Evolutionary conservation across 1,140 invertebrate genomes (phyloP).

Genomic region (Apis florea): DNA sequence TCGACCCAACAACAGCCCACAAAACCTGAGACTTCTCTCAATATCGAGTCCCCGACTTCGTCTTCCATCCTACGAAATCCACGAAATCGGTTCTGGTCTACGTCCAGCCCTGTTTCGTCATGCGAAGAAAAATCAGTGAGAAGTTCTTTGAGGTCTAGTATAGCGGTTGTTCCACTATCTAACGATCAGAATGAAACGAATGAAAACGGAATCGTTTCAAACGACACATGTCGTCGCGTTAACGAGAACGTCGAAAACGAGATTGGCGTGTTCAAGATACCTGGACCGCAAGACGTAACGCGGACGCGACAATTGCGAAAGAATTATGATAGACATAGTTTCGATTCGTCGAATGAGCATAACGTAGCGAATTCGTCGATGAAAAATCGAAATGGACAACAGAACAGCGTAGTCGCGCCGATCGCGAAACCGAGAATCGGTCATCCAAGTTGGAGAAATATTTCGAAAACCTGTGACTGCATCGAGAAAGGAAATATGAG

Average conservation of each 20-base stretch:
- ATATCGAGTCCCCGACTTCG: constrained; percentile 50
- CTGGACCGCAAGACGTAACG: constrained; percentile 50
- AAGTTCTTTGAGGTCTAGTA: constrained; percentile 24
- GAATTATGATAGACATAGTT: constrained; percentile 56
- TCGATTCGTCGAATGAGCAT: constrained; percentile 46
- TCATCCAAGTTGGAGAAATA: constrained; percentile 71
- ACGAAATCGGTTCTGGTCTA: constrained; percentile 70
- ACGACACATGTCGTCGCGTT: constrained; percentile 38
- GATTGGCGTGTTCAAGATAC: constrained; percentile 52
- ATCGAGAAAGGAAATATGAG: constrained; percentile 75
- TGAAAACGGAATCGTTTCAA: constrained; percentile 43
- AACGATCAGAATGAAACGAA: neutral
- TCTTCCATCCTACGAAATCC: constrained; percentile 66
- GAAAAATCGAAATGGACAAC: constrained; percentile 40
- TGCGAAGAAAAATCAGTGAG: constrained; percentile 30
- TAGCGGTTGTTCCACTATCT: constrained; percentile 11
- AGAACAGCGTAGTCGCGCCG: constrained; percentile 15
- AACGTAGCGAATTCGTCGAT: constrained; percentile 27
- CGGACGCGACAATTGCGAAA: constrained; percentile 58
- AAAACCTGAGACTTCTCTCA: constrained; percentile 47
- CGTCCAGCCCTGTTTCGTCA: constrained; percentile 61
- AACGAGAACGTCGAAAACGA: constrained; percentile 4
- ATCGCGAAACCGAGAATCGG: constrained; percentile 69
- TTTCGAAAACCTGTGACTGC: constrained; percentile 78
- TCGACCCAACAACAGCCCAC: constrained; percentile 57